Percentiles rank a stretch among this genome's conserved stretches.
Conservation (phyloP, 2,797 vertebrate genomes). For the Coendou prehensilis region DNA sequence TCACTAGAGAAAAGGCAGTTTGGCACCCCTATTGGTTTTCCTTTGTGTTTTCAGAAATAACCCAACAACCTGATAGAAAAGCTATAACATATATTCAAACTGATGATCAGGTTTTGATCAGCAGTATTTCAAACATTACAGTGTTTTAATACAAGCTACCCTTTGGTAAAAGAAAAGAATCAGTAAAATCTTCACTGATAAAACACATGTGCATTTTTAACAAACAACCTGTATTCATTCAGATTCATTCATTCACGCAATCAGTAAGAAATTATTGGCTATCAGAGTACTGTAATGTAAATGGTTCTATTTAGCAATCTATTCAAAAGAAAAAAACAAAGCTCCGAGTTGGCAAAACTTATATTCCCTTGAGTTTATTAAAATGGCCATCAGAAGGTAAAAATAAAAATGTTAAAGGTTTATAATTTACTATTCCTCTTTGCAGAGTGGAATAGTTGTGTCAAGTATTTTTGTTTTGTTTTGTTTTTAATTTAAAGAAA, state of each 20-base stretch:
- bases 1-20: not conserved
- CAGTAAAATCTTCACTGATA: constrained; percentile 20
- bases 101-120: not conserved
- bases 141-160: not conserved
- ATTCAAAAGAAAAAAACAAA: not conserved
- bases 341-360: not conserved
- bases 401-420: not conserved
- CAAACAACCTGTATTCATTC: not conserved
- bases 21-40: not conserved
- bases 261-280: constrained; percentile 8
- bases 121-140: not conserved
- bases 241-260: not conserved
- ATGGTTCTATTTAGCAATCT: not conserved
- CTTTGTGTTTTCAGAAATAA: constrained; percentile 22
- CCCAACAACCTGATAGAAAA: not conserved
- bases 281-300: not conserved
- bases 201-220: constrained; percentile 35
- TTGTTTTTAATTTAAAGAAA: constrained; percentile 15
- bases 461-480: not conserved
- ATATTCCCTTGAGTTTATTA: not conserved
- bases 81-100: not conserved
- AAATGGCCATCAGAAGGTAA: not conserved
- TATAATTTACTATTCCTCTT: not conserved
- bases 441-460: not conserved
- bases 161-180: constrained; percentile 34